These are phyloP conservation scores for Drosophila engyochracea DNA, from an alignment of 2,888 invertebrate species.

Conservation along the genomic window DNA sequence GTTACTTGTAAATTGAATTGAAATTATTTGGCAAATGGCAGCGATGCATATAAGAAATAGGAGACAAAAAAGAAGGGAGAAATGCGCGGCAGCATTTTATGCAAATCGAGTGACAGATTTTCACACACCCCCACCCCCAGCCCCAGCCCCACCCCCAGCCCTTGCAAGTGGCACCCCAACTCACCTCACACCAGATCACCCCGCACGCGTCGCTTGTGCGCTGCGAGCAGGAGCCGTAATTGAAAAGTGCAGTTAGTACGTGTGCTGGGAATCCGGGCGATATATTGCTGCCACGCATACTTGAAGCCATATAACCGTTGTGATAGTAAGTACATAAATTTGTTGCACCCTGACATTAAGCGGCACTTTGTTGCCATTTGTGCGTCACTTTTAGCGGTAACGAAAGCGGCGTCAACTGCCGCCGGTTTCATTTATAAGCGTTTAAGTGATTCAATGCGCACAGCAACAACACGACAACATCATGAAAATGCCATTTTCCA, in stretches of 20 bases:
- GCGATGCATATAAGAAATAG: slow-evolving; percentile 5
- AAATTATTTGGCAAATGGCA: slow-evolving; percentile 66
- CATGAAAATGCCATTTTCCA: slow-evolving; percentile 30
- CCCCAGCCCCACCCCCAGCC: not conserved
- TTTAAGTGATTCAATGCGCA: slow-evolving; percentile 58
- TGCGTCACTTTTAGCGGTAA: slow-evolving; percentile 32
- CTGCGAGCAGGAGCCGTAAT: slow-evolving; percentile 20
- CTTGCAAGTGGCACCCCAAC: not conserved
- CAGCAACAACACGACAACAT: slow-evolving; percentile 7
- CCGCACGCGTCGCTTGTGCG: no score
- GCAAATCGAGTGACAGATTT: slow-evolving; percentile 65
- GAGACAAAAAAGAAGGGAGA: not conserved
- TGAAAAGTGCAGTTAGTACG: slow-evolving; percentile 33
- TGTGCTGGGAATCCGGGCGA: slow-evolving; percentile 2
- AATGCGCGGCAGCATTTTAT: slow-evolving; percentile 50
- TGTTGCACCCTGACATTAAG: slow-evolving; percentile 28
- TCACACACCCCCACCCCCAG: not conserved
- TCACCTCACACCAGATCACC: not conserved
- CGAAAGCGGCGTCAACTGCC: slow-evolving; percentile 13
- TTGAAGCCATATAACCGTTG: slow-evolving; percentile 2
- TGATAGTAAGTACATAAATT: slow-evolving; percentile 27
- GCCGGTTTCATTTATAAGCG: slow-evolving; percentile 36
- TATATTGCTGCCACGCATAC: slow-evolving; percentile 13
- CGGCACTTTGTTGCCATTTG: slow-evolving; percentile 54
- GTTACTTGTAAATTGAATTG: slow-evolving; percentile 59